Evolutionary conservation across 2,888 invertebrate genomes (phyloP), one percentile per base, ranked within the genome.

Genomic region (Hyposoter dolosus): DNA sequence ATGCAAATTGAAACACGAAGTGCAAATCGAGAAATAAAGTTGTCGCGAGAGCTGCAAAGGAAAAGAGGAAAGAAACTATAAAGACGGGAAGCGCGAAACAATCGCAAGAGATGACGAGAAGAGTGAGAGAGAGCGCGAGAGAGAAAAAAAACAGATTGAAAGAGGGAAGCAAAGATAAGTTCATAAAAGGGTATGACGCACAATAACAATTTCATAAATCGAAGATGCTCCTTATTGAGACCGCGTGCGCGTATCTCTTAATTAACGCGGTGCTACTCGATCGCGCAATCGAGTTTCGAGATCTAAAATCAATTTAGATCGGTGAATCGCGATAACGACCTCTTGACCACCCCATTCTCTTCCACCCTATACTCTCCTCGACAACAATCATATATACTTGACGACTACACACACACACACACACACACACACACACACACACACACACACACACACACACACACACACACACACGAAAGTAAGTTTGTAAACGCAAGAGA

Each of bases 261-360:
- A 92, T 92, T 92, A 92, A 90, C 91, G 89, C 89, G 87, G 87
- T 82, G 89, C 90, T 90, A 88, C 90, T 90, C 90, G 88, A 89
- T 88, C 90, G 82, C 69, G 88, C 89, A 91, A 92, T 92, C 91
- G 90, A 89, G 81, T 90, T 87, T 76, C 87, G 87, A 87, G 90
- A 92, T 92, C 92, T 91, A 91, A 91, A 92, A 92, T 92, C 92
- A 92, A 92, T 92, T 92, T 92, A 91, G 92, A 92, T 92, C 90
- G 88, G 86, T 81, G 87, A 84, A 83, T 69, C 80, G 81, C 89
- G 92, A 92, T 92, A 92, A 88, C 86, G 71, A 82, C 71, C 76
- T 74, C 75, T 40, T 79, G 53, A 68, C 83, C 74, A 68, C 77
- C 84, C 83, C 72, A 71, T 81, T 56, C 50, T 71, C 78, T 74